Evolutionary conservation across 2,113 vertebrate genomes (phyloP), one percentile per base, ranked within the genome.

Genomic region (Phycodurus eques): DNA sequence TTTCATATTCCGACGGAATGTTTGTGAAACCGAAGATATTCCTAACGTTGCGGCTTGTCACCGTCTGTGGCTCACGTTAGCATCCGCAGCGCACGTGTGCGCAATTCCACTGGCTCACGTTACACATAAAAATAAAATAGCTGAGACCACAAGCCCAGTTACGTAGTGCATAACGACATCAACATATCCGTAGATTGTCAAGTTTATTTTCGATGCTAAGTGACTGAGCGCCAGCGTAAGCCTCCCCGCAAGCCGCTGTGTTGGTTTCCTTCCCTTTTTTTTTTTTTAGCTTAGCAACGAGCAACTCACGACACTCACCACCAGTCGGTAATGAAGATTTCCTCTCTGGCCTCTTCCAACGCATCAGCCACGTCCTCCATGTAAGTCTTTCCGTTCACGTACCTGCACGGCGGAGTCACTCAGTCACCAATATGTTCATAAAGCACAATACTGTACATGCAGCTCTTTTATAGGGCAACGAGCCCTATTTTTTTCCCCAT

Each of bases 281-380:
- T 47, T 15, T 27, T 27, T 27, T 27, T 27, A 3, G 27, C 57
- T 60, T 33, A 17, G 13, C 27, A n/a, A 43, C 17, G 3, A 64
- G 6, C 35, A 10, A 42, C 22, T 14, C 3, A 17, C 4, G 6
- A 42, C 27, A 94, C 96, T 44, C 87, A 99, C 98, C 98, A 99
- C 98, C 98, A 99, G 83, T 99, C 98, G 0, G 98, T 99, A 91
- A 99, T 98, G 73, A 99, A 99, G 88, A 99, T 98, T 75, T 99
- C 98, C 73, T 99, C 98, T 59, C 93, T 94, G 0, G 98, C 97
- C 8, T 93, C 95, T 86, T 99, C 98, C 92, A 99, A 92, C 51
- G 96, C 96, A 39, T 97, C 83, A 0, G 97, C 96, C 0, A 99
- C 93, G 0, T 99, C 98, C 89, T 98, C 95, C 79, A 99, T 99